phyloP scores from a whole-genome alignment of 2,113 vertebrate species.

The Indri indri region DNA sequence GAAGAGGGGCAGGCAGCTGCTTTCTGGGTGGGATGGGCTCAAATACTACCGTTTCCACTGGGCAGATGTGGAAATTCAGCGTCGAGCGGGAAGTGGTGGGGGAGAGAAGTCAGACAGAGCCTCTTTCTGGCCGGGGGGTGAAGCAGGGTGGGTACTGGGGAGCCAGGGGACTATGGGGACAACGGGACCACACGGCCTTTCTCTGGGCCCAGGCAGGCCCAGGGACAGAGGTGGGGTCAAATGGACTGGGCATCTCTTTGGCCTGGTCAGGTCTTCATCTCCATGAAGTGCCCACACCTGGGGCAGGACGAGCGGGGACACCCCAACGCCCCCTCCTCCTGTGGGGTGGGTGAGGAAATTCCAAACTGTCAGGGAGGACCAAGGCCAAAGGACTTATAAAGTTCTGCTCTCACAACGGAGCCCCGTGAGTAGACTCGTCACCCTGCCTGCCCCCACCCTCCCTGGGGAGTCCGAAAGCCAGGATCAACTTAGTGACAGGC shows the following conservation, averaged over 20 bases:
- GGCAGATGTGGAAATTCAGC: not conserved
- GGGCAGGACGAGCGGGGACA: not conserved
- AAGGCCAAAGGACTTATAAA: not conserved
- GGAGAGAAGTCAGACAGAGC: not conserved
- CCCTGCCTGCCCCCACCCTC: rapidly evolving
- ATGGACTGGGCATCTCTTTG: not conserved
- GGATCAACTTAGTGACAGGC: not conserved
- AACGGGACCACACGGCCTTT: not conserved
- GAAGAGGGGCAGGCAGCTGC: conserved; percentile 54
- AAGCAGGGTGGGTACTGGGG: not conserved
- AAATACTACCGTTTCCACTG: not conserved
- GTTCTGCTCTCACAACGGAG: not conserved
- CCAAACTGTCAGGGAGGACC: not conserved
- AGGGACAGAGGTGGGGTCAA: not conserved
- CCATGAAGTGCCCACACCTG: not conserved
- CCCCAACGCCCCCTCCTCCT: not conserved
- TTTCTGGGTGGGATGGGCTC: conserved; percentile 32
- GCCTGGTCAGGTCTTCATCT: not conserved
- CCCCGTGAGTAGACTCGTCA: not conserved
- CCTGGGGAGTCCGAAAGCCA: not conserved
- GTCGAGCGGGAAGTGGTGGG: not conserved
- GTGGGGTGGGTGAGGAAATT: not conserved
- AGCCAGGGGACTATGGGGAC: too few relatives aligned
- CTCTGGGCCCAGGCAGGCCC: not conserved
- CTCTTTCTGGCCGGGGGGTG: not conserved